Evolutionary conservation across 1,140 invertebrate species (phyloP).

Genomic region (Liolophura sinensis): DNA sequence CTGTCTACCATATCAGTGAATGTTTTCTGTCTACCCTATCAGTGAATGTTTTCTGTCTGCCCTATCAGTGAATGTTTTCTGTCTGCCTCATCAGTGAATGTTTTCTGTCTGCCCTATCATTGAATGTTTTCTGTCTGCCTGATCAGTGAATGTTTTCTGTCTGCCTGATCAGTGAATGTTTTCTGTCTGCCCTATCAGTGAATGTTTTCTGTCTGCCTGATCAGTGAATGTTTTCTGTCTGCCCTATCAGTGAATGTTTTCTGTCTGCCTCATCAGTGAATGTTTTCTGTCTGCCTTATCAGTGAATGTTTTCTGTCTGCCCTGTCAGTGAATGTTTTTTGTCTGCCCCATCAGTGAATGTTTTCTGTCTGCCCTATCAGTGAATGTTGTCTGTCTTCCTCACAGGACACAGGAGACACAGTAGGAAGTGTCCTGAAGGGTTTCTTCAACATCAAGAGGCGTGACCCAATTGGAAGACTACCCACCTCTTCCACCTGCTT

Average conservation of each 20-base stretch:
- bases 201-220: too few relatives aligned
- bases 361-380: neutral
- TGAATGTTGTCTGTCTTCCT: slow-evolving; percentile 8
- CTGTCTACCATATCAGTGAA: too few relatives aligned
- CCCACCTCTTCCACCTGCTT: slow-evolving; percentile 99
- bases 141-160: too few relatives aligned
- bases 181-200: too few relatives aligned
- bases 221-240: slow-evolving; percentile 70
- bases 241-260: neutral
- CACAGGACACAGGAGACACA: slow-evolving; percentile 88
- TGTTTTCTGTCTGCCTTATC: slow-evolving; percentile 22
- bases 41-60: too few relatives aligned
- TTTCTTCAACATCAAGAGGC: slow-evolving; percentile 94
- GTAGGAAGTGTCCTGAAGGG: slow-evolving; percentile 95
- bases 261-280: slow-evolving; percentile 9
- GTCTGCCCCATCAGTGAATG: slow-evolving; percentile 72
- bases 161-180: too few relatives aligned
- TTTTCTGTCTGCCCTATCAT: too few relatives aligned
- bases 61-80: too few relatives aligned
- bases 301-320: slow-evolving; percentile 71
- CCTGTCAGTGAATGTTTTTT: slow-evolving; percentile 5
- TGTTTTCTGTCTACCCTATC: too few relatives aligned
- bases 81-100: too few relatives aligned
- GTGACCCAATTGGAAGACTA: slow-evolving; percentile 91
- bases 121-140: too few relatives aligned